These are phyloP conservation scores for Gisinianus flammeolus DNA, from an alignment of 2,888 invertebrate species.

Conservation along the genomic window DNA sequence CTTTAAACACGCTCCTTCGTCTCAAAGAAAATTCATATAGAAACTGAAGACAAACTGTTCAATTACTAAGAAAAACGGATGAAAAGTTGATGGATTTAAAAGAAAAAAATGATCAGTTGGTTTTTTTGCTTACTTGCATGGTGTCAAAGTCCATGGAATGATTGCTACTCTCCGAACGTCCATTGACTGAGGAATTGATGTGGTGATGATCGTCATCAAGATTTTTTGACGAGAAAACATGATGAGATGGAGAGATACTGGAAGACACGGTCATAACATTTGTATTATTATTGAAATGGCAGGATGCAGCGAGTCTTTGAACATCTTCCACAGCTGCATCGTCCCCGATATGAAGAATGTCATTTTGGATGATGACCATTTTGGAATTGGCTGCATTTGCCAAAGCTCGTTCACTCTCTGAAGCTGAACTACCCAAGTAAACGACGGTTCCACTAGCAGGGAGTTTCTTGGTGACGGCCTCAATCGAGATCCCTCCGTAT, in stretches of 20 bases:
- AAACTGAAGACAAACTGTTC: too few relatives aligned
- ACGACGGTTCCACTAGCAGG: conserved; percentile 15
- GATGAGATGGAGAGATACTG: not conserved
- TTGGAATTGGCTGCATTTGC: conserved; percentile 27
- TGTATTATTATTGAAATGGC: conserved; percentile 10
- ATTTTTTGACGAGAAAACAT: conserved; percentile 9
- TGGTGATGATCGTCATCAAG: too few relatives aligned
- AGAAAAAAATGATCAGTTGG: too few relatives aligned
- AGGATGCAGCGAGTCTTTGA: conserved; percentile 25
- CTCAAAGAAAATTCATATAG: too few relatives aligned
- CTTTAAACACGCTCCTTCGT: too few relatives aligned
- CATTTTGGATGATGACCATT: conserved; percentile 43
- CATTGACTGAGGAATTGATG: too few relatives aligned
- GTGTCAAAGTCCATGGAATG: too few relatives aligned
- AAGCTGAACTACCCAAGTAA: conserved; percentile 23
- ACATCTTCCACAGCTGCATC: conserved; percentile 28
- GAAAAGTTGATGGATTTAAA: too few relatives aligned
- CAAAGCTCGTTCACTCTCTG: conserved; percentile 38
- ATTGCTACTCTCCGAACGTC: too few relatives aligned
- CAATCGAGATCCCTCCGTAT: not conserved
- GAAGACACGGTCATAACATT: conserved; percentile 10
- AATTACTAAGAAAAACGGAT: too few relatives aligned
- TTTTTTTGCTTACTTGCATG: too few relatives aligned
- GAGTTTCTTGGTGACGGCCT: not conserved
- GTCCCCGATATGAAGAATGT: conserved; percentile 37